A percentile compares a stretch with the other conserved stretches of the same genome.
phyloP scores from a whole-genome alignment of 2,113 vertebrate species.

The Myxocyprinus asiaticus region DNA sequence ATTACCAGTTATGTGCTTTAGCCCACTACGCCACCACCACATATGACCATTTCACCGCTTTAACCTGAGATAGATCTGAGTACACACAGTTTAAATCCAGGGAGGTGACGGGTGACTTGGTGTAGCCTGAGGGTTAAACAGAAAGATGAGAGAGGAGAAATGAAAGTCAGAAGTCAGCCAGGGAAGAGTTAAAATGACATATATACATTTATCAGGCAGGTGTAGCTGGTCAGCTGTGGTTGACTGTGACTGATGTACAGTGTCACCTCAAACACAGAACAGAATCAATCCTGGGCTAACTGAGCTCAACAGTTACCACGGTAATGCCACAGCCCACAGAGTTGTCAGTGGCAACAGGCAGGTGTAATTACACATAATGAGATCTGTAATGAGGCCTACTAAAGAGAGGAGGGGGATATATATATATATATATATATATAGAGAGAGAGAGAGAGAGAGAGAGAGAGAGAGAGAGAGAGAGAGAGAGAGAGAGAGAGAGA shows the following conservation, averaged over 20 bases:
- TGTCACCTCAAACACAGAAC: constrained; percentile 45
- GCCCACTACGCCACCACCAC: too few species aligned
- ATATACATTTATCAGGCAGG: constrained; percentile 38
- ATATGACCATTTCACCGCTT: constrained; percentile 57
- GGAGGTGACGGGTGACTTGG: background rate
- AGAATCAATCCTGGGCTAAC: constrained; percentile 51
- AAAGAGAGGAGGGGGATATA: constrained; percentile 13
- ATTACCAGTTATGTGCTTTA: too few species aligned
- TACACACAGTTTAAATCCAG: constrained; percentile 65
- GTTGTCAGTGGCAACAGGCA: constrained; percentile 41
- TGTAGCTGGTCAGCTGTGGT: constrained; percentile 5
- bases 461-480: constrained; percentile 1
- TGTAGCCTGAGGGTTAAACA: constrained; percentile 58
- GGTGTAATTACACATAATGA: constrained; percentile 59
- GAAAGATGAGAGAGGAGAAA: constrained; percentile 28
- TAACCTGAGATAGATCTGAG: constrained; percentile 57
- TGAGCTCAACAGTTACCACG: constrained; percentile 43
- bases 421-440: constrained; percentile 30
- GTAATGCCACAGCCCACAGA: constrained; percentile 46
- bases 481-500: constrained; percentile 31
- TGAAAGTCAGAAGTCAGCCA: background rate
- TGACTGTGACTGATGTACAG: constrained; percentile 47
- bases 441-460: background rate
- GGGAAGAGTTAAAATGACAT: constrained; percentile 36
- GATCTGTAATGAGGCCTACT: constrained; percentile 55